Conservation (phyloP, 2,888 invertebrate species). For the Morpho deidamia region DNA sequence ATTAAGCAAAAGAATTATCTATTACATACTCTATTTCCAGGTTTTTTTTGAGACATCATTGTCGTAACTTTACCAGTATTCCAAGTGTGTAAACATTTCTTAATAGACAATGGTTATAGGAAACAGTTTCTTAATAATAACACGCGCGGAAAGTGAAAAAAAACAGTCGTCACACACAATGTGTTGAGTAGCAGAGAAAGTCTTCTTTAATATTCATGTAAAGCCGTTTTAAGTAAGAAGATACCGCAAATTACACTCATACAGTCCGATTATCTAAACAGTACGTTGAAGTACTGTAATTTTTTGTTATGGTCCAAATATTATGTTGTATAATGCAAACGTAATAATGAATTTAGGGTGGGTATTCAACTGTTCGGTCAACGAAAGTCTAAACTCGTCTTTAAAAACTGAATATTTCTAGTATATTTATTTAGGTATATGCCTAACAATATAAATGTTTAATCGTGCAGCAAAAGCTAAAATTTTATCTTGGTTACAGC, state of each 20-base stretch:
- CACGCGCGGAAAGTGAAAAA: constrained; percentile 36
- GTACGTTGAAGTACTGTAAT: neutral
- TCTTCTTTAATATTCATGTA: constrained; percentile 33
- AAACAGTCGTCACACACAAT: constrained; percentile 33
- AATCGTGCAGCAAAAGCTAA: too few relatives aligned
- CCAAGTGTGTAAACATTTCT: constrained; percentile 12
- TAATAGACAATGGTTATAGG: constrained; percentile 33
- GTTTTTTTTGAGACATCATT: constrained; percentile 11
- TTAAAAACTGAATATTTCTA: neutral
- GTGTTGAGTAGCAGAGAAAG: constrained; percentile 41
- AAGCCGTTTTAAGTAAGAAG: constrained; percentile 15
- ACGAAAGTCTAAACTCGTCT: neutral
- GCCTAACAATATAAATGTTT: too few relatives aligned
- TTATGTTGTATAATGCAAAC: neutral
- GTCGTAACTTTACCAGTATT: constrained; percentile 10
- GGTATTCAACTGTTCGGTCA: neutral
- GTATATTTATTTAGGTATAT: too few relatives aligned
- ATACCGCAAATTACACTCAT: constrained; percentile 11
- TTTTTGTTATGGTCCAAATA: neutral
- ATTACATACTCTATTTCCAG: constrained; percentile 11
- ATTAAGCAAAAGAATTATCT: too few relatives aligned
- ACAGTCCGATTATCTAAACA: constrained; percentile 10
- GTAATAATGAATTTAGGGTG: neutral
- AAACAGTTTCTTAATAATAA: constrained; percentile 30
- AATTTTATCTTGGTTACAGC: too few relatives aligned